Evolutionary conservation across 2,888 invertebrate genomes (phyloP).

Genomic region (Oasisia sp.): DNA sequence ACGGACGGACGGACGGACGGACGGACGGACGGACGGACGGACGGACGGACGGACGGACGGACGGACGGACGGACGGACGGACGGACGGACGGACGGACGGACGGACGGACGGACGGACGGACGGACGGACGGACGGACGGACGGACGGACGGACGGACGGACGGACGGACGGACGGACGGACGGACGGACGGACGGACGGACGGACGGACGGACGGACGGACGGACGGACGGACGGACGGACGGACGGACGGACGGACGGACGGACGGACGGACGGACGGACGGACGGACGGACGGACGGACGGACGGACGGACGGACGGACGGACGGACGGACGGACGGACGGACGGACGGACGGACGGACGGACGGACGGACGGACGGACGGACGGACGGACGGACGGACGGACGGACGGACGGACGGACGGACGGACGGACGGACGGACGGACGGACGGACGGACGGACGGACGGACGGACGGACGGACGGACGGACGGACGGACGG

Average conservation of each 20-base stretch:
- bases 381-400: background rate
- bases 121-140: too few relatives aligned
- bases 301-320: too few relatives aligned
- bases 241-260: background rate
- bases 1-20: too few relatives aligned
- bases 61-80: background rate
- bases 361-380: background rate
- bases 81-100: background rate
- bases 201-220: background rate
- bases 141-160: too few relatives aligned
- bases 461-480: background rate
- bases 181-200: background rate
- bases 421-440: background rate
- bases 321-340: too few relatives aligned
- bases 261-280: background rate
- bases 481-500: background rate
- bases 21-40: background rate
- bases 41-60: background rate
- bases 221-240: background rate
- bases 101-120: too few relatives aligned
- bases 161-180: background rate
- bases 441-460: background rate
- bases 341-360: background rate
- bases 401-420: background rate
- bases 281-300: too few relatives aligned